A percentile compares a stretch with the other conserved stretches of the same genome.
Evolutionary conservation across 2,888 invertebrate species (phyloP).

Genomic region (Apodemia mormo): DNA sequence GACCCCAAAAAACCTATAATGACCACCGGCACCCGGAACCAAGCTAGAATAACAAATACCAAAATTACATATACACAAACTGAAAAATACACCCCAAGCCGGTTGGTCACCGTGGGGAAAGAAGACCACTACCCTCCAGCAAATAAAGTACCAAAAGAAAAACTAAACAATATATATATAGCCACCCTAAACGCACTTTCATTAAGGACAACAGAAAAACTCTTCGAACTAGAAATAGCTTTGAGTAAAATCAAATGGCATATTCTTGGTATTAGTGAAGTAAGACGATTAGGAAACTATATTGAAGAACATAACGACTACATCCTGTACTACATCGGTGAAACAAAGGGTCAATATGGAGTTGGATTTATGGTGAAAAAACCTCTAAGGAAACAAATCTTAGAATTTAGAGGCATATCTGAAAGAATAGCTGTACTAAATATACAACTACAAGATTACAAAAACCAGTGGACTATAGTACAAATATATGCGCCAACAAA

Average conservation of each 20-base stretch:
- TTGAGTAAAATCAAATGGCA: background rate
- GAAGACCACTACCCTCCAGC: background rate
- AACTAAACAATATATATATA: background rate
- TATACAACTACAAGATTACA: no score
- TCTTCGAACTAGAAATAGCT: background rate
- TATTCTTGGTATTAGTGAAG: background rate
- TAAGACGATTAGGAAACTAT: background rate
- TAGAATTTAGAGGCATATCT: no score
- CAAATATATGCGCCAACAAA: no score
- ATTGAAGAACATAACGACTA: background rate
- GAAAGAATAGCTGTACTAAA: no score
- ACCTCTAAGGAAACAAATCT: no score
- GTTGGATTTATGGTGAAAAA: no score
- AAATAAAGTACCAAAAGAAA: background rate
- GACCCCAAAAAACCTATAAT: background rate
- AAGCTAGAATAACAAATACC: background rate
- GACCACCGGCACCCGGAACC: background rate
- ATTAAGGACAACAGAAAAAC: background rate
- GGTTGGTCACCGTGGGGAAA: background rate
- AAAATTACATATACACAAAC: background rate
- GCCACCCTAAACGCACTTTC: background rate
- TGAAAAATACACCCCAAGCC: background rate
- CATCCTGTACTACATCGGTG: background rate
- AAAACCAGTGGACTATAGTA: no score
- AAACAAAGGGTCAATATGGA: background rate